Conservation (phyloP, 2,888 invertebrate species). For the Meganola albula region DNA sequence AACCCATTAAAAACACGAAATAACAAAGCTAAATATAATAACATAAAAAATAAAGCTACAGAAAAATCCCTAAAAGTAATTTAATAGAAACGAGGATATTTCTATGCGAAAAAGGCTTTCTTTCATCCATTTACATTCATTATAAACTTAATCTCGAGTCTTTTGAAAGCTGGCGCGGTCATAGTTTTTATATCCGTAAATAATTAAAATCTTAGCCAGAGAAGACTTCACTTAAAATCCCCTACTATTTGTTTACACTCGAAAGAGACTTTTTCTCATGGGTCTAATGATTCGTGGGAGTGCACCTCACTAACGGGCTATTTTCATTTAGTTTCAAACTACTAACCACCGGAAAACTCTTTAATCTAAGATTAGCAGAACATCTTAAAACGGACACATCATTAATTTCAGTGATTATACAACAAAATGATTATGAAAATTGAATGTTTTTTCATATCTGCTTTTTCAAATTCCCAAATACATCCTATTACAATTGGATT, state of each 20-base stretch:
- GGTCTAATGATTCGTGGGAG: too few species aligned
- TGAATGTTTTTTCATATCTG: too few species aligned
- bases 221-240: constrained; percentile 19
- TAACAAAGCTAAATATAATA: constrained; percentile 20
- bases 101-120: constrained; percentile 19
- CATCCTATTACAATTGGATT: too few species aligned
- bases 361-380: too few species aligned
- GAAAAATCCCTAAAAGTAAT: constrained; percentile 20
- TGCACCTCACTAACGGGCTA: too few species aligned
- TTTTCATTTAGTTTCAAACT: too few species aligned
- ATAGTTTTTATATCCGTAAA: constrained; percentile 42
- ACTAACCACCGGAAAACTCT: too few species aligned
- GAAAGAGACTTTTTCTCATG: not conserved
- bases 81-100: constrained; percentile 14
- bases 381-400: too few species aligned
- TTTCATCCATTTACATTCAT: constrained; percentile 32
- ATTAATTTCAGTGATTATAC: too few species aligned
- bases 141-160: constrained; percentile 34
- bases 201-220: constrained; percentile 44
- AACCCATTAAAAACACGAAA: too few species aligned
- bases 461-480: too few species aligned
- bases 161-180: constrained; percentile 27
- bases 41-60: constrained; percentile 23
- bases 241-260: constrained; percentile 24
- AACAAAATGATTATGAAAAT: too few species aligned